A percentile compares a stretch with the other conserved stretches of the same genome.
phyloP scores from a whole-genome alignment of 2,113 vertebrate species.

The Oreotrochilus melanogaster region DNA sequence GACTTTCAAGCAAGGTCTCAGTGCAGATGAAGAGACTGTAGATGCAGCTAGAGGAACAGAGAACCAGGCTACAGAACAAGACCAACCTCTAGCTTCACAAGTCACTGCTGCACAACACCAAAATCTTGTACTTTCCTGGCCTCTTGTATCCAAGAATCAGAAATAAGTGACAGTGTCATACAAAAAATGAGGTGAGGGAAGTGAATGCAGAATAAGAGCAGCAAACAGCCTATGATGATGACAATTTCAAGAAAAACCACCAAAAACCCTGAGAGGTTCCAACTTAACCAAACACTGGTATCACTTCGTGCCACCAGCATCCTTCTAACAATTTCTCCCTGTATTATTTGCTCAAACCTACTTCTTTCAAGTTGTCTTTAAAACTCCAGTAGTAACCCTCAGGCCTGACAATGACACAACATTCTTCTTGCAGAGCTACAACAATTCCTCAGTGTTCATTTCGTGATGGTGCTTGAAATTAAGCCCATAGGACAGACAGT shows the following conservation, averaged over 20 bases:
- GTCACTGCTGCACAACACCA: neutral
- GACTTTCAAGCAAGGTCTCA: neutral
- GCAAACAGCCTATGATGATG: accelerated
- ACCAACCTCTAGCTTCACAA: no score
- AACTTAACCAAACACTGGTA: neutral
- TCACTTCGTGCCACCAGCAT: neutral
- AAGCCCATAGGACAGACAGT: neutral
- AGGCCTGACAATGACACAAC: accelerated
- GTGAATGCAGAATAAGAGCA: neutral
- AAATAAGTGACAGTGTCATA: neutral
- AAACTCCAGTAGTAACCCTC: neutral
- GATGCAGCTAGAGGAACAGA: neutral
- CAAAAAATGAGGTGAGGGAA: neutral
- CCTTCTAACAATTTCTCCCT: neutral
- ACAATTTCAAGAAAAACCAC: neutral
- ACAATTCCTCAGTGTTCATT: neutral
- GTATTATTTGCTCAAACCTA: neutral
- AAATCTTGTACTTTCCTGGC: neutral
- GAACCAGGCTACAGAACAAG: neutral
- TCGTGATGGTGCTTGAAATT: neutral
- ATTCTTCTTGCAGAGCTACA: neutral
- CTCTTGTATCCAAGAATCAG: accelerated
- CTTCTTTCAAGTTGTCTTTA: neutral
- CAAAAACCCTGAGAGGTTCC: accelerated
- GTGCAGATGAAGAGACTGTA: neutral